A percentile compares a stretch with the other conserved stretches of the same genome.
Conservation (phyloP, 2,113 vertebrate species). For the Bos javanicus region DNA sequence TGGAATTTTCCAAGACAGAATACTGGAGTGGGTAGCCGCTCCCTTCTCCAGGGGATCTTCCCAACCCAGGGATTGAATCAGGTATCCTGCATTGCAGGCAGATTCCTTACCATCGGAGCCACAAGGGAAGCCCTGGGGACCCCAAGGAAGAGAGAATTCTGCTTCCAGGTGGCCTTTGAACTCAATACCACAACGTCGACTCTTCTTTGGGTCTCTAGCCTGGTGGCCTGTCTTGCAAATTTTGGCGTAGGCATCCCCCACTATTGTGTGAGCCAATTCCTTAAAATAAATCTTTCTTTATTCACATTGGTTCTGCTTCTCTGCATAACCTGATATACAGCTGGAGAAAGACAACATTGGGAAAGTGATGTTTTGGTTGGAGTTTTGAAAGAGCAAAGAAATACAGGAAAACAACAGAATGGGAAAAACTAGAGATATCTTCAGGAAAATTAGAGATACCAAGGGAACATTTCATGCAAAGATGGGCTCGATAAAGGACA, state of each 20-base stretch:
- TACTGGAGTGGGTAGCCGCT: not conserved
- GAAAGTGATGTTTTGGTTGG: not conserved
- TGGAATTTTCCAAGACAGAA: not conserved
- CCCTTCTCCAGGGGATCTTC: not conserved
- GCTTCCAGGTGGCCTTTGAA: not conserved
- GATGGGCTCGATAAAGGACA: too few species aligned
- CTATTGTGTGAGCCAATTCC: not conserved
- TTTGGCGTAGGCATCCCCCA: not conserved
- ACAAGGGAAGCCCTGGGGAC: not conserved
- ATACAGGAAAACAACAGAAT: too few species aligned
- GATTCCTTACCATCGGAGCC: not conserved
- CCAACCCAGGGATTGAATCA: not conserved
- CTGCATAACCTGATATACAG: not conserved
- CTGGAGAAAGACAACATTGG: not conserved
- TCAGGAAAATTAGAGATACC: too few species aligned
- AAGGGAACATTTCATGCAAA: too few species aligned
- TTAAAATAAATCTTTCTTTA: slow-evolving; percentile 4
- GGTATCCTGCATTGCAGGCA: not conserved
- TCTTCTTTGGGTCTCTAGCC: not conserved
- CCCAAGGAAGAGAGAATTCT: not conserved
- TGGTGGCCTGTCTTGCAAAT: not conserved
- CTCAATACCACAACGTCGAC: not conserved
- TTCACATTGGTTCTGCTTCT: not conserved
- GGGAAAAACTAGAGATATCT: too few species aligned
- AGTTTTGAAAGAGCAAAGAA: not conserved